Evolutionary conservation across 2,888 invertebrate genomes (phyloP), one percentile per base, ranked within the genome.

Genomic region (Nymphalis c-album): DNA sequence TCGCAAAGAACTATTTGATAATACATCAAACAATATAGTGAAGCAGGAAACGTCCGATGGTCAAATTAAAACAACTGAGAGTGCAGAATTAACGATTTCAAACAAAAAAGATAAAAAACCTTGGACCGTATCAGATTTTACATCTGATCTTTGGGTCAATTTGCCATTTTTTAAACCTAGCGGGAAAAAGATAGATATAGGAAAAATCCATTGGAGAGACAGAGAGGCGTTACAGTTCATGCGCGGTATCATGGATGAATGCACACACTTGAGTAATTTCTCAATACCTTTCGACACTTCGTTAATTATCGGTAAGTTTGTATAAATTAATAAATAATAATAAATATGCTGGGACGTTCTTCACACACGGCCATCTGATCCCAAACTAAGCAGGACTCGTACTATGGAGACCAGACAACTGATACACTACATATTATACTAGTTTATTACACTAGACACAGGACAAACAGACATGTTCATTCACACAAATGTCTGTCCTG

Each of bases 191-290:
- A 93, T 94, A 82, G 93, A 94, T 76, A 93, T 93, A 77, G 90
- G 86, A 63, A 94, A 94, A 81, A 94, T 94, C 64, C 95, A 95
- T 75, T 95, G 94, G 94, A 93, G 95, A 74, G 95, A 96, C 83
- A 94, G 94, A 76, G 97, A 97, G 86, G 96, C 97, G 0, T 78
- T 97, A 64, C 96, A 97, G 88, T 98, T 99, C 82, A 99, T 99
- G 99, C 93, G 97, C 60, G 98, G 98, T 0, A 95, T 99, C 75
- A 99, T 99, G 99, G 99, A 99, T 82, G 98, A 99, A 86, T 99
- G 98, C 84, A 99, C 99, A 0, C 98, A 99, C 90, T 92, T 99
- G 51, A 97, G 95, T 74, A 98, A 99, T 88, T 99, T 98, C 82
- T 96, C 97, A 2, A 92, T 95, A 18, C 97, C 97, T 0, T 95